phyloP scores from a whole-genome alignment of 2,888 invertebrate species.

The Crematogaster levior region DNA sequence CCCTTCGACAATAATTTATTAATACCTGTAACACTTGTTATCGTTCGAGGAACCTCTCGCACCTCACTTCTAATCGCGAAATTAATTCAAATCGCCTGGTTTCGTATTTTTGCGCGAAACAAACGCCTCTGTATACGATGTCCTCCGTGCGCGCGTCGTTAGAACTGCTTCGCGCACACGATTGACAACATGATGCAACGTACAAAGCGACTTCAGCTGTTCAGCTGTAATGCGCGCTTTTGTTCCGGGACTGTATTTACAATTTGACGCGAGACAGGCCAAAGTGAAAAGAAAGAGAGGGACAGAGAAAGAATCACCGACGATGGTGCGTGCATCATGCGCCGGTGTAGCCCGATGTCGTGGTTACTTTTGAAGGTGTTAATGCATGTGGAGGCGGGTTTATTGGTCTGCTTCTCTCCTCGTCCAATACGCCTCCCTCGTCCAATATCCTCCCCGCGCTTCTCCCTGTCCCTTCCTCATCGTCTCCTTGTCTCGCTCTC shows the following conservation, averaged over 20 bases:
- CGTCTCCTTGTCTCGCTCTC: constrained; percentile 59
- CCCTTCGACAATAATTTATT: constrained; percentile 31
- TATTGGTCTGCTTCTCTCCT: constrained; percentile 62
- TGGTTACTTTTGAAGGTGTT: constrained; percentile 71
- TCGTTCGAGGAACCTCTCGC: neutral
- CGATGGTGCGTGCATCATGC: constrained; percentile 29
- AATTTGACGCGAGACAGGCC: constrained; percentile 64
- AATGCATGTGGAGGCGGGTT: constrained; percentile 76
- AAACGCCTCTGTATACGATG: neutral
- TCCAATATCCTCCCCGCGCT: constrained; percentile 20
- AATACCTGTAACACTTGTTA: constrained; percentile 15
- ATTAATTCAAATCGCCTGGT: constrained; percentile 12
- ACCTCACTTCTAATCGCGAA: constrained; percentile 18
- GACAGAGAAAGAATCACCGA: constrained; percentile 16
- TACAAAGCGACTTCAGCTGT: constrained; percentile 37
- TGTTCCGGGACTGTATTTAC: constrained; percentile 57
- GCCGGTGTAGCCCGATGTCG: constrained; percentile 20
- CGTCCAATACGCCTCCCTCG: constrained; percentile 28
- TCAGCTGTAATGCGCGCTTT: constrained; percentile 63
- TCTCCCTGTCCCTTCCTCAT: constrained; percentile 22
- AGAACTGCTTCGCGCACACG: constrained; percentile 18
- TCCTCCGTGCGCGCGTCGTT: constrained; percentile 2
- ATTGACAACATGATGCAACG: constrained; percentile 37
- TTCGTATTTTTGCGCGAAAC: constrained; percentile 17
- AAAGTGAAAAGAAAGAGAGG: neutral